These are phyloP conservation scores for Drosophila mimica DNA, from an alignment of 2,888 invertebrate genomes.

Conservation along the genomic window DNA sequence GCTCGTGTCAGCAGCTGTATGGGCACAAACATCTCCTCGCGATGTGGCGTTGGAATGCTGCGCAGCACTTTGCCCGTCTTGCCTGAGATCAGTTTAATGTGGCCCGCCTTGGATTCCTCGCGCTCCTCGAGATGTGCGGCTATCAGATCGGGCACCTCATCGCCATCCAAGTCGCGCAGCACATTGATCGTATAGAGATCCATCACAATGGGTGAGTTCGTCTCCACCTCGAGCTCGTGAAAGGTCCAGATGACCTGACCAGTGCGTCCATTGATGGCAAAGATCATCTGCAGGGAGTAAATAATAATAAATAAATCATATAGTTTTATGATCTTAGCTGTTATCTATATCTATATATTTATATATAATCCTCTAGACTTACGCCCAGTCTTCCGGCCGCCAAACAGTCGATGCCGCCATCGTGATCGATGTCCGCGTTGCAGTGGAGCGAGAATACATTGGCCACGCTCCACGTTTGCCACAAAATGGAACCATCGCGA, in stretches of 20 bases:
- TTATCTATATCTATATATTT: background rate
- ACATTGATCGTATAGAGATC: constrained; percentile 90
- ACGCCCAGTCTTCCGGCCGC: constrained; percentile 91
- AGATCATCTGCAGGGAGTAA: constrained; percentile 86
- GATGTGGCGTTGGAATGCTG: constrained; percentile 88
- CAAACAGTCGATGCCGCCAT: constrained; percentile 90
- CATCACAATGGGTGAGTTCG: constrained; percentile 85
- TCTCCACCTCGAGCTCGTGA: constrained; percentile 83
- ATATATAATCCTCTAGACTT: constrained; percentile 62
- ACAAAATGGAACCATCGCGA: constrained; percentile 88
- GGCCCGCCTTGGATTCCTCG: constrained; percentile 86
- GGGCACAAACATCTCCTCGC: constrained; percentile 90
- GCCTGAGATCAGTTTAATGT: constrained; percentile 90
- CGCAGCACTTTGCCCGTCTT: constrained; percentile 88
- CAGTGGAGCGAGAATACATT: constrained; percentile 91
- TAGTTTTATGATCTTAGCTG: background rate
- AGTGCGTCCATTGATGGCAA: constrained; percentile 88
- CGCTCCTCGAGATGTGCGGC: constrained; percentile 88
- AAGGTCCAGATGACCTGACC: constrained; percentile 89
- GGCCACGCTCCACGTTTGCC: constrained; percentile 90
- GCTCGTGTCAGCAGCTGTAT: constrained; percentile 88
- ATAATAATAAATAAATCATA: background rate
- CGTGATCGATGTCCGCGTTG: constrained; percentile 89
- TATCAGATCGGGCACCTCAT: constrained; percentile 89
- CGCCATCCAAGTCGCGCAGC: constrained; percentile 89